A percentile compares a stretch with the other conserved stretches of the same genome.
Evolutionary conservation across 2,888 invertebrate species (phyloP).

Genomic region (Lasioglossum pauxillum): DNA sequence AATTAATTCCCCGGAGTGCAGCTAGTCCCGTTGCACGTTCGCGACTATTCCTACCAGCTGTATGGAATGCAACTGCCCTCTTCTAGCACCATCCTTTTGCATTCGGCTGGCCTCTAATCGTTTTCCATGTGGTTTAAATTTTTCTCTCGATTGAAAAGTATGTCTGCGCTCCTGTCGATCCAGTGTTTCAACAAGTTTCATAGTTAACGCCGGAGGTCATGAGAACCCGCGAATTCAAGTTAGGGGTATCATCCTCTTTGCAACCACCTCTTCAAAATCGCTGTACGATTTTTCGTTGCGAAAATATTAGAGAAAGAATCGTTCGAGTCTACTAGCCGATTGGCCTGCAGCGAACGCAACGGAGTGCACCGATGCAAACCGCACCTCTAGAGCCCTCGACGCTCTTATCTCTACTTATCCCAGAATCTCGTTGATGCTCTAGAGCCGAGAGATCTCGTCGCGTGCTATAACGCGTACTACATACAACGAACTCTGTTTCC

Average conservation of each 20-base stretch:
- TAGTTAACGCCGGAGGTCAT: too few relatives aligned
- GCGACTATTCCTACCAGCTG: background rate
- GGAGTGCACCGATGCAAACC: background rate
- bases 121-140: background rate
- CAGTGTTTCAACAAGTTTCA: too few relatives aligned
- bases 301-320: too few relatives aligned
- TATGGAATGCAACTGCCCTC: background rate
- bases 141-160: background rate
- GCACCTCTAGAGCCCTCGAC: background rate
- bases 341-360: background rate
- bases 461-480: background rate
- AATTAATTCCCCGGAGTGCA: conserved; percentile 27
- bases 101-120: background rate
- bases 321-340: background rate
- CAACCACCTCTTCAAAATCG: too few relatives aligned
- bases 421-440: background rate
- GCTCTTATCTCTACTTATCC: background rate
- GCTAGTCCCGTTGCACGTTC: conserved; percentile 3
- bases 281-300: too few relatives aligned
- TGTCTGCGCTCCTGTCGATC: background rate
- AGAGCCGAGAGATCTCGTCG: background rate
- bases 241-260: too few relatives aligned
- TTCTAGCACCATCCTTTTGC: background rate
- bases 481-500: background rate
- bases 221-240: too few relatives aligned